phyloP scores from a whole-genome alignment of 2,113 vertebrate genomes.

The Phylloscopus whistleri region DNA sequence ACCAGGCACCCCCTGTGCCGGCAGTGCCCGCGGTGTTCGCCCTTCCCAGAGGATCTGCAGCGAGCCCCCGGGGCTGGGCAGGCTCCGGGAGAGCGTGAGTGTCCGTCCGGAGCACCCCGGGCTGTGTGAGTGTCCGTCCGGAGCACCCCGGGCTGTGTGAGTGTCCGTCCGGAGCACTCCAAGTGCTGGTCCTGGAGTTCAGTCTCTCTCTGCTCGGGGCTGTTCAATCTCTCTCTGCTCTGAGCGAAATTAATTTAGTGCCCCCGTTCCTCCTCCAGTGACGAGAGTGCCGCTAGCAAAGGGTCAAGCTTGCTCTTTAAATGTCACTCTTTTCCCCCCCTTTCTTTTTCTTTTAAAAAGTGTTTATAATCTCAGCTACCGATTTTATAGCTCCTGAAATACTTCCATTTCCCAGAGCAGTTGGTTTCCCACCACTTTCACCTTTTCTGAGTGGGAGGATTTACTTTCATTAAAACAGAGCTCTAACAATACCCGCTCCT shows the following conservation, averaged over 20 bases:
- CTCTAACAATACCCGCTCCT: neutral
- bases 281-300: neutral
- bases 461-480: neutral
- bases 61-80: neutral
- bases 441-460: neutral
- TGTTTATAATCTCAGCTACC: neutral
- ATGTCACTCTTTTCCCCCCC: neutral
- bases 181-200: neutral
- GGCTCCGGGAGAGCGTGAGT: neutral
- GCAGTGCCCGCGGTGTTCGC: neutral
- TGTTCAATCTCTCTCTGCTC: fast-evolving
- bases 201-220: fast-evolving
- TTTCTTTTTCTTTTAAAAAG: neutral
- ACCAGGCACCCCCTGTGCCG: neutral
- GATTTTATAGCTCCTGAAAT: neutral
- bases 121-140: neutral
- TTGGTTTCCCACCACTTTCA: neutral
- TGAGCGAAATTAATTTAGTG: neutral
- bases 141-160: neutral
- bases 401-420: neutral
- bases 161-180: neutral
- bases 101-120: neutral
- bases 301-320: neutral
- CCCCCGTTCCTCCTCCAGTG: fast-evolving
- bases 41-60: neutral